Conservation (phyloP, 1,140 invertebrate species). For the Lanistes nyassanus region DNA sequence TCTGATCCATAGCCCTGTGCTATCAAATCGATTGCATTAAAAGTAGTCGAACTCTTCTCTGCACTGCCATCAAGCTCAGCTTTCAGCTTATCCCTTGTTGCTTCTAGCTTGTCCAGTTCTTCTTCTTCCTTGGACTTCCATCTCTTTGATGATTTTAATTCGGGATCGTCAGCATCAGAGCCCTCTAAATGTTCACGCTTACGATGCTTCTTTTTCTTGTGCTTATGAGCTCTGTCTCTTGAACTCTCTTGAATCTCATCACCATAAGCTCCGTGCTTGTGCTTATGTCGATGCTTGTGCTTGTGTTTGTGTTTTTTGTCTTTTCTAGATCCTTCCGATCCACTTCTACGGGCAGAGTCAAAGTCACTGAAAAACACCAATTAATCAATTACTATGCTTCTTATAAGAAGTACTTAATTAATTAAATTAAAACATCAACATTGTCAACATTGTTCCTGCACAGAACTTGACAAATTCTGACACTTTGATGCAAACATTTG, state of each 20-base stretch:
- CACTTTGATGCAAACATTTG: too few species aligned
- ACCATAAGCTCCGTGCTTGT: constrained; percentile 60
- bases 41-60: constrained; percentile 29
- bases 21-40: constrained; percentile 59
- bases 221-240: constrained; percentile 45
- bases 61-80: constrained; percentile 49
- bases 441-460: too few species aligned
- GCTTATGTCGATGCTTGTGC: constrained; percentile 65
- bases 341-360: constrained; percentile 15
- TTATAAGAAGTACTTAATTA: too few species aligned
- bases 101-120: constrained; percentile 63
- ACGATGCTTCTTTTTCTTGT: constrained; percentile 56
- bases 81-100: constrained; percentile 60
- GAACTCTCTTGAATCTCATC: constrained; percentile 42
- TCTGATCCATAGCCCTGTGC: constrained; percentile 61
- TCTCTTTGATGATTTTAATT: constrained; percentile 14
- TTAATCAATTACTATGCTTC: too few species aligned
- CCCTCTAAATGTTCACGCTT: constrained; percentile 28
- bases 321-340: constrained; percentile 10
- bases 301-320: constrained; percentile 36
- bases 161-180: constrained; percentile 32
- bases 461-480: too few species aligned
- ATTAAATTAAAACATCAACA: too few species aligned
- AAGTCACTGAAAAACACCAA: not conserved
- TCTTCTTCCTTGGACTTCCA: constrained; percentile 39